Conservation (phyloP, 1,140 invertebrate species). For the Euura saliciscinereae region DNA sequence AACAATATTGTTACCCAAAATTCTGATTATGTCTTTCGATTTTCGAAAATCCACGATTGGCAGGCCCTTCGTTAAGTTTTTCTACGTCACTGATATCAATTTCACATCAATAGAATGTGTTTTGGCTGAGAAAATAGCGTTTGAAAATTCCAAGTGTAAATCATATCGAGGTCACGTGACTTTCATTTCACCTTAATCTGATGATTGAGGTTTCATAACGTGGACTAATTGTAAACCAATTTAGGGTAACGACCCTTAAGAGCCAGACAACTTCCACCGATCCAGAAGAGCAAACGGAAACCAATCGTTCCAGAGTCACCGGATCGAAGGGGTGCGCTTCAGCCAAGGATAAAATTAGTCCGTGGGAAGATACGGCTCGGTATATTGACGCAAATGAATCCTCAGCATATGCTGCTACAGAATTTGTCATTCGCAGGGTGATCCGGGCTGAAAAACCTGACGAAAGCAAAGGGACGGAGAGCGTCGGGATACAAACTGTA, state of each 20-base stretch:
- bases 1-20: too few relatives aligned
- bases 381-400: not conserved
- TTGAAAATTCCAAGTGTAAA: too few relatives aligned
- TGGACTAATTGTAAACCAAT: not conserved
- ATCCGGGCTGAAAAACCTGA: conserved; percentile 25
- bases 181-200: too few relatives aligned
- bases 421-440: not conserved
- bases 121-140: too few relatives aligned
- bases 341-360: conserved; percentile 9
- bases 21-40: too few relatives aligned
- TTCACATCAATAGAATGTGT: too few relatives aligned
- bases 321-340: conserved; percentile 18
- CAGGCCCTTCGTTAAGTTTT: too few relatives aligned
- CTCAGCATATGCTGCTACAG: too few relatives aligned
- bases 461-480: conserved; percentile 25
- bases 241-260: conserved; percentile 31
- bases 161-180: too few relatives aligned
- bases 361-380: conserved; percentile 24
- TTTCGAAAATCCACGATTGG: too few relatives aligned
- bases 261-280: conserved; percentile 28
- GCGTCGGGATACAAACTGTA: conserved; percentile 22
- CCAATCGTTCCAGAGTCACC: conserved; percentile 12
- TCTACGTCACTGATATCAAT: too few relatives aligned
- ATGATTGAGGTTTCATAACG: too few relatives aligned
- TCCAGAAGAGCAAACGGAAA: conserved; percentile 15